Percentiles rank a stretch among this genome's conserved stretches.
These are phyloP conservation scores for Gila robusta DNA, from an alignment of 2,797 vertebrate genomes.

Conservation along the genomic window DNA sequence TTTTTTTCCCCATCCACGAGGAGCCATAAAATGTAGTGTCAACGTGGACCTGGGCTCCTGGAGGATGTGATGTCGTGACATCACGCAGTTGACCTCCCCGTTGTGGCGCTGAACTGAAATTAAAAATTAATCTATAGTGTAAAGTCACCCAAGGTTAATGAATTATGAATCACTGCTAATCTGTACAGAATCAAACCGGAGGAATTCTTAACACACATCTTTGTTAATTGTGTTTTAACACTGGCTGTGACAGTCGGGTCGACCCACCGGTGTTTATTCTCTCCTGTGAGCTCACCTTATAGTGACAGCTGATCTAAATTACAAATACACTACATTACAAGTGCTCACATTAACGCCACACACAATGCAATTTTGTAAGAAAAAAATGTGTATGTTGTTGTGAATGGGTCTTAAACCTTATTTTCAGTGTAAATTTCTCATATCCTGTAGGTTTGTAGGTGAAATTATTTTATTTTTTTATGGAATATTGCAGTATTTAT, in stretches of 20 bases:
- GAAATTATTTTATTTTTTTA: neutral
- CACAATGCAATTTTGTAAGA: neutral
- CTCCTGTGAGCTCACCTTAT: conserved; percentile 10
- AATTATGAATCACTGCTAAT: conserved; percentile 61
- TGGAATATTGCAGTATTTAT: neutral
- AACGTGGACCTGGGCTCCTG: conserved; percentile 21
- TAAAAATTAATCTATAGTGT: conserved; percentile 60
- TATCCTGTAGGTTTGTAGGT: neutral
- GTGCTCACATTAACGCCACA: neutral
- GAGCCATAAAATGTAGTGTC: conserved; percentile 23
- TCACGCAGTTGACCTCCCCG: conserved; percentile 48
- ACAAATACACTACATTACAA: neutral
- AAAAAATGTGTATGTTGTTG: neutral
- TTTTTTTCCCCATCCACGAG: neutral
- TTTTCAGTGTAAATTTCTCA: neutral
- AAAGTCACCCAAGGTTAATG: conserved; percentile 61
- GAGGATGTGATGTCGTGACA: conserved; percentile 39
- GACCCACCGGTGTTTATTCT: conserved; percentile 24
- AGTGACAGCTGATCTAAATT: conserved; percentile 20
- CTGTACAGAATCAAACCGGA: conserved; percentile 58
- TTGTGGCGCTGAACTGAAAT: conserved; percentile 48
- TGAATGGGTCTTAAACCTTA: neutral
- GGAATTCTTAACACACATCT: conserved; percentile 52
- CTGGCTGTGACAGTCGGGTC: conserved; percentile 31
- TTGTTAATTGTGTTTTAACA: conserved; percentile 60